A percentile compares a stretch with the other conserved stretches of the same genome.
phyloP scores from a whole-genome alignment of 2,888 invertebrate genomes.

The Agrotis clavis region DNA sequence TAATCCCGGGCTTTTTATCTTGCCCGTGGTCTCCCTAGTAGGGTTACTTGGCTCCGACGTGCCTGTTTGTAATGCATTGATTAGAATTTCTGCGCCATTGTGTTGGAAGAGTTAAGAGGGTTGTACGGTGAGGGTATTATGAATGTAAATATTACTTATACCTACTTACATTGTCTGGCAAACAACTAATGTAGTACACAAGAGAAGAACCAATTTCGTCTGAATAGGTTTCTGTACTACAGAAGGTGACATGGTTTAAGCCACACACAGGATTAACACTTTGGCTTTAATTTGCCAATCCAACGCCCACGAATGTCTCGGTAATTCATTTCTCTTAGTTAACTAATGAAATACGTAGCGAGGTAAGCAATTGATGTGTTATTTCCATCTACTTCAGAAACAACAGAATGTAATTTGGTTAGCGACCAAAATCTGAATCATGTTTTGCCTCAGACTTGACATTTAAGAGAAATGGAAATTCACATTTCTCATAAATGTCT shows the following conservation, averaged over 20 bases:
- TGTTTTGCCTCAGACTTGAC: conserved; percentile 1
- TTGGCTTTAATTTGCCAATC: conserved; percentile 57
- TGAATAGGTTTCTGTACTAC: conserved; percentile 33
- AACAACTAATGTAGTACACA: conserved; percentile 30
- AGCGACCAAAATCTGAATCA: conserved; percentile 9
- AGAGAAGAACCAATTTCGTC: conserved; percentile 52
- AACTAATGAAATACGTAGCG: conserved; percentile 47
- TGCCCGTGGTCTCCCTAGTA: conserved; percentile 44
- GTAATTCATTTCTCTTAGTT: conserved; percentile 62
- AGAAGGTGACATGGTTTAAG: conserved; percentile 29
- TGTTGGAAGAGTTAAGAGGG: conserved; percentile 52
- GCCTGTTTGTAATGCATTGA: conserved; percentile 65
- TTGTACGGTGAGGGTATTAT: conserved; percentile 56
- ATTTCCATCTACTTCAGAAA: conserved; percentile 45
- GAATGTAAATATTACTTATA: conserved; percentile 62
- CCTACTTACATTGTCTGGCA: conserved; percentile 56
- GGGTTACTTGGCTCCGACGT: conserved; percentile 59
- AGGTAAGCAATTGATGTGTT: conserved; percentile 41
- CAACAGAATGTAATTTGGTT: conserved; percentile 23
- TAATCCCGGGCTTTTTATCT: conserved; percentile 81
- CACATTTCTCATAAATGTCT: no score
- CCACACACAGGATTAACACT: conserved; percentile 49
- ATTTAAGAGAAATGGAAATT: conserved; percentile 21
- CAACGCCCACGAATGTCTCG: conserved; percentile 55
- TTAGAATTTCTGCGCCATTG: conserved; percentile 60